Evolutionary conservation across 2,888 invertebrate species (phyloP).

Genomic region (Odontothrips loti): DNA sequence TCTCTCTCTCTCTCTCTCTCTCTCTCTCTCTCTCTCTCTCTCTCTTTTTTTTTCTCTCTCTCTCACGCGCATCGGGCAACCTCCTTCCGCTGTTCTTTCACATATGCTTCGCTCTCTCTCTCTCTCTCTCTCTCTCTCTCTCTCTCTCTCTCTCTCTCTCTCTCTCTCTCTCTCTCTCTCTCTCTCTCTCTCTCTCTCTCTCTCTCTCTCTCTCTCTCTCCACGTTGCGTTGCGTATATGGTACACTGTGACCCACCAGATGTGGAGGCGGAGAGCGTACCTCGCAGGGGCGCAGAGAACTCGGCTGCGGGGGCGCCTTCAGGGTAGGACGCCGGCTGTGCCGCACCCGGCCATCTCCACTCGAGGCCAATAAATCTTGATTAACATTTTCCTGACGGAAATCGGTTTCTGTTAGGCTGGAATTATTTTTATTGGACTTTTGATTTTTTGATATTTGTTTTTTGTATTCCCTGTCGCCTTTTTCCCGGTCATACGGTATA

Average conservation of each 20-base stretch:
- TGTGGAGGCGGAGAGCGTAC: too few relatives aligned
- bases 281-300: too few relatives aligned
- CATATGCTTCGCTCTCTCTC: not conserved
- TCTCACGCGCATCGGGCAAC: not conserved
- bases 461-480: not conserved
- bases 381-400: too few relatives aligned
- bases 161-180: not conserved
- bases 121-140: not conserved
- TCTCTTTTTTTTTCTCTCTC: not conserved
- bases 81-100: not conserved
- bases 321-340: too few relatives aligned
- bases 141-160: constrained; percentile 1
- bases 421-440: too few relatives aligned
- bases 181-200: not conserved
- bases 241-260: too few relatives aligned
- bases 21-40: not conserved
- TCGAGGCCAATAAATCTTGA: too few relatives aligned
- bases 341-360: too few relatives aligned
- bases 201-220: not conserved
- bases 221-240: too few relatives aligned
- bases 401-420: too few relatives aligned
- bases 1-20: not conserved
- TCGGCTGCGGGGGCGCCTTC: too few relatives aligned
- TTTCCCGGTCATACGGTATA: not conserved
- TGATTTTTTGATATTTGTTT: not conserved